These are phyloP conservation scores for Columba janthina DNA, from an alignment of 2,113 vertebrate genomes.

Conservation along the genomic window DNA sequence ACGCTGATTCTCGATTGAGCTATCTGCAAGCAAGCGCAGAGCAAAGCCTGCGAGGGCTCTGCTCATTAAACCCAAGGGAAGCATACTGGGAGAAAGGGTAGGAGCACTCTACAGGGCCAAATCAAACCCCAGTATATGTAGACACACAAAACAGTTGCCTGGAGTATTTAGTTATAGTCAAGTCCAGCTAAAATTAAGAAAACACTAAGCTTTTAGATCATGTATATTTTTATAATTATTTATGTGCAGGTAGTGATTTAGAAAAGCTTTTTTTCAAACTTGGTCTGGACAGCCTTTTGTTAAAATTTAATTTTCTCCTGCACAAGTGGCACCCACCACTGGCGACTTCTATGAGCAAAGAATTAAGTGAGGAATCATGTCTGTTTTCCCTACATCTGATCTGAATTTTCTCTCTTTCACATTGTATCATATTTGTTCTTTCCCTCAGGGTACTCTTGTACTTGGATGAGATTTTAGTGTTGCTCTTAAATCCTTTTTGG, in stretches of 20 bases:
- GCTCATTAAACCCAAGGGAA: background rate
- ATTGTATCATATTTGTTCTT: background rate
- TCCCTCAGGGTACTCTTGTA: constrained; percentile 19
- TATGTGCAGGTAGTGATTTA: background rate
- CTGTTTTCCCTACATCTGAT: background rate
- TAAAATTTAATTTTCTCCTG: background rate
- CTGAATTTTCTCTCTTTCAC: background rate
- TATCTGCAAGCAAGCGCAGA: background rate
- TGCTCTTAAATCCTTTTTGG: constrained; percentile 11
- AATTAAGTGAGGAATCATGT: background rate
- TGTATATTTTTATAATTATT: background rate
- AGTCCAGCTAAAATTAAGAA: background rate
- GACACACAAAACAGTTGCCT: background rate
- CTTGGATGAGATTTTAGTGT: background rate
- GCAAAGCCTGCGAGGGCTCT: background rate
- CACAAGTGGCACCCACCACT: background rate
- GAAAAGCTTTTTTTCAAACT: background rate
- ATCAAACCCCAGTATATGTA: too few species aligned
- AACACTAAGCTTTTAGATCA: background rate
- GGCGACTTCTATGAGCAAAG: background rate
- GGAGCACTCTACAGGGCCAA: background rate
- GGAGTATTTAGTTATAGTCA: background rate
- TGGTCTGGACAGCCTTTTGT: background rate
- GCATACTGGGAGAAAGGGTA: background rate
- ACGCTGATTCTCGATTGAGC: background rate